A percentile compares a stretch with the other conserved stretches of the same genome.
These are phyloP conservation scores for Yoshiicerus persimilis DNA, from an alignment of 1,140 invertebrate genomes.

Conservation along the genomic window DNA sequence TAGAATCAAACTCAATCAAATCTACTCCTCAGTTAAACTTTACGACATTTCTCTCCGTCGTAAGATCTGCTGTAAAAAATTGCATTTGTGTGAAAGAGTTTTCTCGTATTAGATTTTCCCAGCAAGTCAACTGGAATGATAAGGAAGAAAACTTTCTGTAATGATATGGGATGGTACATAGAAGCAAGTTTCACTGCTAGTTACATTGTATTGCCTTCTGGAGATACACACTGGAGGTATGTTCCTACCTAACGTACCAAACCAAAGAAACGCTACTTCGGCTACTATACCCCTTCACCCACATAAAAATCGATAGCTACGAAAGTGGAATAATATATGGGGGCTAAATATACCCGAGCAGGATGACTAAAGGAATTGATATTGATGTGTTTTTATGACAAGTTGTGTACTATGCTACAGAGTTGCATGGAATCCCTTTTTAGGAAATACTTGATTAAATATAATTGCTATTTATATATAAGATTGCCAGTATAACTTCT, in stretches of 20 bases:
- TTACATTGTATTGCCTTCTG: not conserved
- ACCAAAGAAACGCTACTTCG: not conserved
- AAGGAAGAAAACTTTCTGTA: not conserved
- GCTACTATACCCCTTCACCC: not conserved
- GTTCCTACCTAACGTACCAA: not conserved
- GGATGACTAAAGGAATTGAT: not conserved
- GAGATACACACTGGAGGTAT: not conserved
- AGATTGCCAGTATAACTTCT: too few species aligned
- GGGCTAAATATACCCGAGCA: not conserved
- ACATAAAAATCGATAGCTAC: slow-evolving; percentile 13
- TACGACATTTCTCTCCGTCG: not conserved
- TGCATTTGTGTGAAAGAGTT: not conserved
- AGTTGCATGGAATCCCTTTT: not conserved
- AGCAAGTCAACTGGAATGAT: not conserved
- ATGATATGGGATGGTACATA: not conserved
- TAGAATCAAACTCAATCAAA: not conserved
- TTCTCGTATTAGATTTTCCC: not conserved
- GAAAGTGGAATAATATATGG: not conserved
- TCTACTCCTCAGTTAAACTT: not conserved
- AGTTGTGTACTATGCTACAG: not conserved
- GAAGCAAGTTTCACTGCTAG: not conserved
- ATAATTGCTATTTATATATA: not conserved
- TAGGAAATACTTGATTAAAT: not conserved
- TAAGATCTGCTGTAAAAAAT: not conserved
- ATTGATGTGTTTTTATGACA: not conserved